Percentiles rank a stretch among this genome's conserved stretches.
These are phyloP conservation scores for Bradypodion pumilum DNA, from an alignment of 2,797 vertebrate genomes.

Conservation along the genomic window DNA sequence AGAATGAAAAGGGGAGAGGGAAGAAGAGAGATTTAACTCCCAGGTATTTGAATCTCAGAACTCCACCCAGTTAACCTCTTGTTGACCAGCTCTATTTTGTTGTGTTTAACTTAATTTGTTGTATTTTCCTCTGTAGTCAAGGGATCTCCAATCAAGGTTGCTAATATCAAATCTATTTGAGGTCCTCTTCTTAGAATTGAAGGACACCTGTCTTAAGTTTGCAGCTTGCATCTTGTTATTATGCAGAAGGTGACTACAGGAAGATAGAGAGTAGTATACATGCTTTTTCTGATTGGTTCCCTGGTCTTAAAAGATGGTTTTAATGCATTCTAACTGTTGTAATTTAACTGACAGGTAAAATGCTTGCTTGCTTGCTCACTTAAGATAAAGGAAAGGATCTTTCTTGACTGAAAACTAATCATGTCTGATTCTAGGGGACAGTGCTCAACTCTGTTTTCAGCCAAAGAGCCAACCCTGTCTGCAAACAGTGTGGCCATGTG, in stretches of 20 bases:
- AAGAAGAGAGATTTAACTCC: background rate
- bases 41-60: background rate
- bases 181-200: background rate
- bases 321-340: background rate
- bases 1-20: background rate
- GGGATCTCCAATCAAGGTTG: background rate
- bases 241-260: background rate
- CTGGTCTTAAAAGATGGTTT: background rate
- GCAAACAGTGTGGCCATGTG: too few species aligned
- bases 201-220: background rate
- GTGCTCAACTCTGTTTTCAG: too few species aligned
- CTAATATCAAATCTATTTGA: background rate
- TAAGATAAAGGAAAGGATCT: too few species aligned
- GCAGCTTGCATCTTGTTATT: background rate
- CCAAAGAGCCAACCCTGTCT: too few species aligned
- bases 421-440: too few species aligned
- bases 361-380: too few species aligned
- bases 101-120: background rate
- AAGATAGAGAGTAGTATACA: background rate
- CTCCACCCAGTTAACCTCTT: background rate
- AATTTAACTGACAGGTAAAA: slow-evolving; percentile 34
- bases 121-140: too few species aligned
- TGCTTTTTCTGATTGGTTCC: background rate
- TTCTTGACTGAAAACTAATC: too few species aligned
- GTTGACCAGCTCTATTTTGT: background rate